Percentiles rank a stretch among this genome's conserved stretches.
These are phyloP conservation scores for Thysanoteuthis rhombus DNA, from an alignment of 2,888 invertebrate species.

Conservation along the genomic window DNA sequence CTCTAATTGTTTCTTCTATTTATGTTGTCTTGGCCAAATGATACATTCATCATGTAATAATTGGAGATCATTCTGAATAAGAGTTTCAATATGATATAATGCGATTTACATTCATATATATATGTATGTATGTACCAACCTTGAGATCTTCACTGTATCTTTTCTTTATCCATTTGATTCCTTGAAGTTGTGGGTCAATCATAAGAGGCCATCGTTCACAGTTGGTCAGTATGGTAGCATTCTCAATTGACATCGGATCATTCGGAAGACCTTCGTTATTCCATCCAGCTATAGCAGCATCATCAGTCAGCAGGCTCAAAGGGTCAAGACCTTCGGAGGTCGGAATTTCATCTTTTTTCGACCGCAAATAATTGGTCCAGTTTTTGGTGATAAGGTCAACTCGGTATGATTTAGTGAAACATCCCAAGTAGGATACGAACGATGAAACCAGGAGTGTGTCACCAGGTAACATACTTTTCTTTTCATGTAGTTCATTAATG, in stretches of 20 bases:
- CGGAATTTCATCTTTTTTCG: slow-evolving; percentile 81
- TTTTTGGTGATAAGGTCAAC: slow-evolving; percentile 79
- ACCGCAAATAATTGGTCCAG: slow-evolving; percentile 80
- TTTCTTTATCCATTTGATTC: slow-evolving; percentile 94
- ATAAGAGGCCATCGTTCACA: slow-evolving; percentile 96
- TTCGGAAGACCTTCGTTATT: slow-evolving; percentile 95
- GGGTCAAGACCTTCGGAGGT: slow-evolving; percentile 90
- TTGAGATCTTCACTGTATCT: slow-evolving; percentile 84
- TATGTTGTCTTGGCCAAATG: no score
- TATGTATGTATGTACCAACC: slow-evolving; percentile 60
- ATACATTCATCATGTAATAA: no score
- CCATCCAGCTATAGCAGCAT: slow-evolving; percentile 94
- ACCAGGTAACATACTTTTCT: slow-evolving; percentile 92
- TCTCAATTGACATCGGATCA: slow-evolving; percentile 97
- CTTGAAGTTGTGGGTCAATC: slow-evolving; percentile 93
- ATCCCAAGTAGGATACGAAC: slow-evolving; percentile 95
- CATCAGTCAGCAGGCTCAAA: slow-evolving; percentile 86
- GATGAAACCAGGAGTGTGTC: slow-evolving; percentile 92
- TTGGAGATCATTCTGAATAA: no score
- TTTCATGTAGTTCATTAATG: slow-evolving; percentile 80
- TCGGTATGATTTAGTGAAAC: slow-evolving; percentile 93
- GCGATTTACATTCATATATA: no score
- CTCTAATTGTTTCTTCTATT: no score
- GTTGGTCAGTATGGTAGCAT: slow-evolving; percentile 91
- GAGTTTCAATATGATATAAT: no score